Evolutionary conservation across 2,888 invertebrate genomes (phyloP).

Genomic region (Tenthredo distinguenda): DNA sequence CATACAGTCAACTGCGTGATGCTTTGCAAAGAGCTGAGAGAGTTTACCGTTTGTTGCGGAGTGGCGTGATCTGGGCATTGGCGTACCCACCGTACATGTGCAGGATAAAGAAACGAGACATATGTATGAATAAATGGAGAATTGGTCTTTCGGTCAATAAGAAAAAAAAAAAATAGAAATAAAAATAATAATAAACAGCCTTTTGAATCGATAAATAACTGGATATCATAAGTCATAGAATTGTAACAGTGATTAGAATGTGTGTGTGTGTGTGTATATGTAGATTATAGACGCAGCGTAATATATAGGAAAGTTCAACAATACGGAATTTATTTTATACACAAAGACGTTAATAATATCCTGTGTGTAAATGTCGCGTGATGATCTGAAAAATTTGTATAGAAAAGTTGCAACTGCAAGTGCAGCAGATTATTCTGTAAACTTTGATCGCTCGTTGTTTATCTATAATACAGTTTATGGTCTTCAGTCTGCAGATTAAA

Average conservation of each 20-base stretch:
- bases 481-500: background rate
- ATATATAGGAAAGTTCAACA: background rate
- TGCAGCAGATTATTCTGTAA: background rate
- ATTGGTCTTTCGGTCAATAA: background rate
- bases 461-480: background rate
- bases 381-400: background rate
- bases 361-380: background rate
- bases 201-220: background rate
- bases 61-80: conserved; percentile 41
- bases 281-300: background rate
- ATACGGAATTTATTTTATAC: background rate
- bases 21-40: conserved; percentile 10
- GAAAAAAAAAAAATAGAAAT: background rate
- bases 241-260: background rate
- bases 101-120: background rate
- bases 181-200: background rate
- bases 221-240: background rate
- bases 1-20: background rate
- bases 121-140: background rate
- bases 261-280: background rate
- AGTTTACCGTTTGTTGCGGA: conserved; percentile 42
- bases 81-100: conserved; percentile 12
- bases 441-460: background rate
- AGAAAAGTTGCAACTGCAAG: background rate
- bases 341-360: background rate